Conservation (phyloP, 2,797 vertebrate genomes). For the Tokudaia tokunoshimensis region DNA sequence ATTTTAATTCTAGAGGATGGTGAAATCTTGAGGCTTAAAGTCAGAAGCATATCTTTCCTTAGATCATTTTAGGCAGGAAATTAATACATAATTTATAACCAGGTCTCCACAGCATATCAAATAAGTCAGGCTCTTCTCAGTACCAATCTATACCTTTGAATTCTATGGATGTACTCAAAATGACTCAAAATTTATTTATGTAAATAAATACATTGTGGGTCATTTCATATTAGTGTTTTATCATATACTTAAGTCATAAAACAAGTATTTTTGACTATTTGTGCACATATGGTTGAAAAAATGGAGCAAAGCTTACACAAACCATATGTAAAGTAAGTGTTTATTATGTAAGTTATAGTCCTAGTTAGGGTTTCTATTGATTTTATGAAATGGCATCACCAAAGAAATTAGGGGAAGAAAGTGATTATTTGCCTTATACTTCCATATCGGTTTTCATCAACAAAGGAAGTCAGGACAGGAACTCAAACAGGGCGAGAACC, state of each 20-base stretch:
- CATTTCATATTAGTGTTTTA: background rate
- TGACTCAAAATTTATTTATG: background rate
- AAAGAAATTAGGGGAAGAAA: background rate
- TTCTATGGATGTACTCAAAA: constrained; percentile 11
- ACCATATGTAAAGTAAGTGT: background rate
- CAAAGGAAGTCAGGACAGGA: background rate
- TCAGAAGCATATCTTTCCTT: constrained; percentile 2
- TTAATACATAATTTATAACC: background rate
- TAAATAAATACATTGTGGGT: constrained; percentile 15
- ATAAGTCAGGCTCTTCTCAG: background rate
- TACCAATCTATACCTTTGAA: constrained; percentile 4
- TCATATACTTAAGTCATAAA: constrained; percentile 23
- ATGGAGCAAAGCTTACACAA: background rate
- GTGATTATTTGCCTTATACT: background rate
- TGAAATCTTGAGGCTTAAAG: constrained; percentile 5
- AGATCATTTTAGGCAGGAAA: constrained; percentile 36
- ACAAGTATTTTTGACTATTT: constrained; percentile 7
- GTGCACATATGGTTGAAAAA: background rate
- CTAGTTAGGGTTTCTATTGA: background rate
- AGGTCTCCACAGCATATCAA: background rate
- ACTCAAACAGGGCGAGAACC: too few relatives aligned
- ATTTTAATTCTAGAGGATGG: constrained; percentile 24
- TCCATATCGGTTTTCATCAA: background rate
- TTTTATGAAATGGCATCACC: background rate
- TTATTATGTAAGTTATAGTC: background rate